Conservation (phyloP, 2,888 invertebrate genomes). For the Agrypnus murinus region DNA sequence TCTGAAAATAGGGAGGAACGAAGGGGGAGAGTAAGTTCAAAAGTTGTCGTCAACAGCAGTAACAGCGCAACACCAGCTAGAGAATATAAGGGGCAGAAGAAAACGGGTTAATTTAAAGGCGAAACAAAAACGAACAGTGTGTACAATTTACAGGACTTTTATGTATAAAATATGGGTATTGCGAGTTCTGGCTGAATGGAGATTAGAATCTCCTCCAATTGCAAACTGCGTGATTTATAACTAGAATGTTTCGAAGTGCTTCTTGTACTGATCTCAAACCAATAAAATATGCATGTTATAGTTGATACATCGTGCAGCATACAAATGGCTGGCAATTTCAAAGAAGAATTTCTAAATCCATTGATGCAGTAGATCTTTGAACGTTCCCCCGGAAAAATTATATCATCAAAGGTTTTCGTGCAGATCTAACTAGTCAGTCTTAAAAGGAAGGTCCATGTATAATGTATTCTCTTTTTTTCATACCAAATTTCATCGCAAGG, state of each 20-base stretch:
- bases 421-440: constrained; percentile 20
- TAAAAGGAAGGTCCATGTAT: constrained; percentile 48
- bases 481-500: constrained; percentile 45
- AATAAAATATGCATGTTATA: constrained; percentile 47
- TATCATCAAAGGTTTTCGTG: constrained; percentile 41
- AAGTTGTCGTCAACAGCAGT: constrained; percentile 15
- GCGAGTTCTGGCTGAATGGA: constrained; percentile 20
- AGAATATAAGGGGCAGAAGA: constrained; percentile 2
- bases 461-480: constrained; percentile 48
- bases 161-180: constrained; percentile 29
- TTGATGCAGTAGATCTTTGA: constrained; percentile 41
- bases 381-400: constrained; percentile 40
- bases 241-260: constrained; percentile 32
- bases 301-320: constrained; percentile 42
- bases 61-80: neutral
- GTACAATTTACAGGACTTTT: constrained; percentile 35
- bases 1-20: constrained; percentile 6
- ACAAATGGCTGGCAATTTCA: constrained; percentile 36
- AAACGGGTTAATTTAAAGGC: constrained; percentile 22
- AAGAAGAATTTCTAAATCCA: constrained; percentile 33
- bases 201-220: constrained; percentile 34
- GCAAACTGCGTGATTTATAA: constrained; percentile 41
- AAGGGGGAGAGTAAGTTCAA: neutral
- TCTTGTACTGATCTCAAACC: constrained; percentile 37
- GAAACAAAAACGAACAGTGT: constrained; percentile 15